phyloP scores from a whole-genome alignment of 2,113 vertebrate species.

The Galemys pyrenaicus region DNA sequence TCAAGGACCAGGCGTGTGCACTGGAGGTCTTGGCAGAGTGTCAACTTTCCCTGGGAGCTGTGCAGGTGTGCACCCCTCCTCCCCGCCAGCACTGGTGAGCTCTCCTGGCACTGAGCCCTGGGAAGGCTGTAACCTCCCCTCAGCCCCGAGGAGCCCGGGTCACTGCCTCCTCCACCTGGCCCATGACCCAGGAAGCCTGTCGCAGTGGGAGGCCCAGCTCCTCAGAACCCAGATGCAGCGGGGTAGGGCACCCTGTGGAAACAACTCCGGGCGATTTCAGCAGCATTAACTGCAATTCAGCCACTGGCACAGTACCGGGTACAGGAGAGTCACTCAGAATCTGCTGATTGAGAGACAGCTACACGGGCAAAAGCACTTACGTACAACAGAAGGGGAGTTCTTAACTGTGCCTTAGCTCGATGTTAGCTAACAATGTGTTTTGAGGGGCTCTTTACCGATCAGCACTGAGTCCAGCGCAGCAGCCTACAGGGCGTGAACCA shows the following conservation, averaged over 20 bases:
- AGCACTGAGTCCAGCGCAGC: slow-evolving; percentile 40
- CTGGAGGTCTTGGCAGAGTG: no score
- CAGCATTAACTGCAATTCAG: slow-evolving; percentile 11
- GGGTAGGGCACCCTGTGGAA: not conserved
- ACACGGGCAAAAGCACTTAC: slow-evolving; percentile 35
- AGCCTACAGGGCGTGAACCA: no score
- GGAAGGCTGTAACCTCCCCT: not conserved
- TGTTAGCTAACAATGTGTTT: not conserved
- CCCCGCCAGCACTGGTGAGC: not conserved
- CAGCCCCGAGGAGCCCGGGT: not conserved
- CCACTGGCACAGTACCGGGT: not conserved
- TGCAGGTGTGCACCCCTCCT: not conserved
- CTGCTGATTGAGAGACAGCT: not conserved
- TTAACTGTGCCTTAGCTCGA: slow-evolving; percentile 30
- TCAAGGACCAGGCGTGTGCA: no score
- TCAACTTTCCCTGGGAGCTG: not conserved
- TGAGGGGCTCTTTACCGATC: not conserved
- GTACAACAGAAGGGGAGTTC: slow-evolving; percentile 1
- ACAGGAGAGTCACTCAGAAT: not conserved
- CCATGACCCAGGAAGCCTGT: not conserved
- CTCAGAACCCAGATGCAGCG: not conserved
- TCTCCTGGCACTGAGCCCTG: not conserved
- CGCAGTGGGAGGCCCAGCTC: no score
- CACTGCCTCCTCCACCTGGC: not conserved
- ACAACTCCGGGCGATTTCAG: not conserved